Conservation (phyloP, 2,797 vertebrate genomes). For the Danio choprae region DNA sequence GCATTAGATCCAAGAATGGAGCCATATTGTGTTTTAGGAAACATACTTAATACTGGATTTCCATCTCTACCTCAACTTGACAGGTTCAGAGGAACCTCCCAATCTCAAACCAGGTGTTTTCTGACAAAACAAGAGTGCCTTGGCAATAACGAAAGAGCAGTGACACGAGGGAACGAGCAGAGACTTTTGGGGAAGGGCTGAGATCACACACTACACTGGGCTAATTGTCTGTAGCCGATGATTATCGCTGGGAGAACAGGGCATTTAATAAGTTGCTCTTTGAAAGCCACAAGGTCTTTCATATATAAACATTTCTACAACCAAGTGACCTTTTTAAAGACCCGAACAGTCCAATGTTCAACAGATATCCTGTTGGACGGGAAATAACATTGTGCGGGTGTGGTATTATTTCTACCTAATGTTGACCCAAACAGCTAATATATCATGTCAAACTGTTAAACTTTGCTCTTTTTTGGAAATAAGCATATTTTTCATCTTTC, state of each 20-base stretch:
- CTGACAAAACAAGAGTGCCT: slow-evolving; percentile 59
- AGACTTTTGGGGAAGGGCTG: neutral
- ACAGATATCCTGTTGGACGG: slow-evolving; percentile 31
- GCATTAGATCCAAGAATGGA: slow-evolving; percentile 70
- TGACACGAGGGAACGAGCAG: slow-evolving; percentile 13
- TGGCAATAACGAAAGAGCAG: slow-evolving; percentile 35
- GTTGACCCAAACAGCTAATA: slow-evolving; percentile 40
- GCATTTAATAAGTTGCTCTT: slow-evolving; percentile 20
- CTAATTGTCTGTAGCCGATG: slow-evolving; percentile 5
- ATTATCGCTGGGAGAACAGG: slow-evolving; percentile 26
- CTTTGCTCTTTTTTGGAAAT: neutral
- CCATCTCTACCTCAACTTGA: slow-evolving; percentile 70
- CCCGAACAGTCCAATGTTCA: slow-evolving; percentile 13
- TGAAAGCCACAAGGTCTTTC: slow-evolving; percentile 27
- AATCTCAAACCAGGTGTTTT: slow-evolving; percentile 66
- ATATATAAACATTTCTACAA: slow-evolving; percentile 34
- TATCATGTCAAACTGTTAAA: slow-evolving; percentile 40
- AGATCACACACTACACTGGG: slow-evolving; percentile 9
- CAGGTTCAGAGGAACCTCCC: slow-evolving; percentile 74
- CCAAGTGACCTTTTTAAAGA: slow-evolving; percentile 36
- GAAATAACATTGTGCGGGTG: slow-evolving; percentile 48
- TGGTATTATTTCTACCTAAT: slow-evolving; percentile 51
- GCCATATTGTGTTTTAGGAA: slow-evolving; percentile 68
- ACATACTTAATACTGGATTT: slow-evolving; percentile 67
- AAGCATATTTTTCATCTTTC: too few species aligned